Conservation (phyloP, 2,888 invertebrate species). For the Synergus itoensis region DNA sequence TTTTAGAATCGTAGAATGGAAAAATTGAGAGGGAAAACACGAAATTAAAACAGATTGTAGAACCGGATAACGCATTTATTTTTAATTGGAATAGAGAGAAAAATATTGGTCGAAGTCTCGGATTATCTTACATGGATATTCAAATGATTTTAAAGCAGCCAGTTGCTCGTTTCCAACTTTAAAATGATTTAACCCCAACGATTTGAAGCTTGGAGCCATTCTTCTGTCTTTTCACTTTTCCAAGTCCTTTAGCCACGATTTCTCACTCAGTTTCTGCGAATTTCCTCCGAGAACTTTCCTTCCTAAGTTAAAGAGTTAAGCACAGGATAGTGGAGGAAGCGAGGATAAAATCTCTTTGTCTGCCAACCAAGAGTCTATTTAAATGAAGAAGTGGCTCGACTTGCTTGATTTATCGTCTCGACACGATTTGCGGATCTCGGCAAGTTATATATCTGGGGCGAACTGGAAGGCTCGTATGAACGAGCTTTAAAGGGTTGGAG, state of each 20-base stretch:
- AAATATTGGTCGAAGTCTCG: too few relatives aligned
- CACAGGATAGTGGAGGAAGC: background rate
- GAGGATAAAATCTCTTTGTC: slow-evolving; percentile 41
- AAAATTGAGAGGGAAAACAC: background rate
- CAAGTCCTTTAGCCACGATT: background rate
- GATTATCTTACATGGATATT: background rate
- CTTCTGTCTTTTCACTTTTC: background rate
- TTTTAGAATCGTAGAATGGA: background rate
- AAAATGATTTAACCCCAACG: background rate
- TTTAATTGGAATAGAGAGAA: too few relatives aligned
- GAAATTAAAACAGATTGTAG: too few relatives aligned
- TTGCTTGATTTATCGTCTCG: slow-evolving; percentile 33
- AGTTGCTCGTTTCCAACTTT: background rate
- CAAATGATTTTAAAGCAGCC: background rate
- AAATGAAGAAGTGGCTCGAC: slow-evolving; percentile 36
- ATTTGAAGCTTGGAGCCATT: background rate
- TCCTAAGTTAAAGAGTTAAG: slow-evolving; percentile 33
- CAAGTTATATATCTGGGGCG: background rate
- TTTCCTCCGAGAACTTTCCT: slow-evolving; percentile 2
- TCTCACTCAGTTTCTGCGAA: slow-evolving; percentile 2
- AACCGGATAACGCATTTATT: too few relatives aligned
- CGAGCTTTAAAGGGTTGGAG: background rate
- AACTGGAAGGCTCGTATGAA: background rate
- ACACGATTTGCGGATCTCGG: slow-evolving; percentile 33
- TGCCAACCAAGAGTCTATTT: slow-evolving; percentile 25